Base-by-base conservation (phyloP, 2,797 vertebrate species). In the Gymnodraco acuticeps region DNA sequence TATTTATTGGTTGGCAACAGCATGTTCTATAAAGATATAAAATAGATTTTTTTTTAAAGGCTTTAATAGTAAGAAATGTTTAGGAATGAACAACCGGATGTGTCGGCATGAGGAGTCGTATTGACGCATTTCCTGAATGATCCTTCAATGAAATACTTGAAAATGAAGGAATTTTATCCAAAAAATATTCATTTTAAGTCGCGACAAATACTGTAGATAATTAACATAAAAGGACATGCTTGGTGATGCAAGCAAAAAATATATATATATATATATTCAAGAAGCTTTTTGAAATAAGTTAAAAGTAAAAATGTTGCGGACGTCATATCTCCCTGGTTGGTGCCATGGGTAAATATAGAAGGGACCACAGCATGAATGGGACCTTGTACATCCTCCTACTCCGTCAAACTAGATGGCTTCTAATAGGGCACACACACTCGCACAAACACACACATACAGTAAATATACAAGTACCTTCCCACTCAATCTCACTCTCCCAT, bases 311-410 rank as follows among this genome's bases (percentile, higher is more conserved):
- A 82, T 60, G 60, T 43, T 85, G 62, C 6, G 58, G 79, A 88
- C 84, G 76, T 88, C 87, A 87, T 84, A 88, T 91, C 86, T 89
- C 62, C 80, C 68, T 60, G 75, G 73, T 82, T 77, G 82, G 67
- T 79, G 71, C 79, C 73, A 27, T 88, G 71, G 71, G 86, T 87
- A 92, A 91, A 91, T 75, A 88, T 43, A 59, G 73, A 50, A 77
- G 85, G 87, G 85, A 86, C 83, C 72, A 38, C 84, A 71, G 73
- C 27, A 89, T 93, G 90, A 93, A 93, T 90, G 89, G 78, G 56
- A 90, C 87, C 83, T 92, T 92, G 88, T 92, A 45, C 83, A 87
- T 89, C 82, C 83, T 82, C 73, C 70, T 70, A 77, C 85, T 81
- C 76, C 68, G 51, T 85, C 76, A 84, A 78, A 78, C 87, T 81